Percentiles rank a stretch among this genome's conserved stretches.
Conservation (phyloP, 2,113 vertebrate genomes). For the Gymnorhina tibicen region DNA sequence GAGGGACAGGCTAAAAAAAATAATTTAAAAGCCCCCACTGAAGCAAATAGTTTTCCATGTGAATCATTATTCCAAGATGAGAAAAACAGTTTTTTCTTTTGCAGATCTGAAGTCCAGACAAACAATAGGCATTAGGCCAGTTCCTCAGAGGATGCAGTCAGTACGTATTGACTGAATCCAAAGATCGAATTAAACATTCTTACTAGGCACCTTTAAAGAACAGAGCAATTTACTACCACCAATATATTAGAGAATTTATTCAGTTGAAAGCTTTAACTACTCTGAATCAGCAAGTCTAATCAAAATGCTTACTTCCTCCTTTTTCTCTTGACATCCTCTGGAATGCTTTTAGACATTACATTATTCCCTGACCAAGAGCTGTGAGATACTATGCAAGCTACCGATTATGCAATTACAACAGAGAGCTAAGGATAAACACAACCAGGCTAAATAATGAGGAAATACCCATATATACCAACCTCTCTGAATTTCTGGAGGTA, state of each 20-base stretch:
- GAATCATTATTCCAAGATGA: neutral
- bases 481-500: slow-evolving; percentile 99
- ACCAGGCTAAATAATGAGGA: neutral
- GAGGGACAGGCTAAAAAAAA: neutral
- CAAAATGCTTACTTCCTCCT: neutral
- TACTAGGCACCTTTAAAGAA: neutral
- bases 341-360: neutral
- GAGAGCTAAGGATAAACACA: neutral
- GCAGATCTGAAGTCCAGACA: neutral
- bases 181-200: neutral
- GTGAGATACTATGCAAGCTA: neutral
- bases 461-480: slow-evolving; percentile 69
- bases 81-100: neutral
- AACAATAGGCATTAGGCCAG: neutral
- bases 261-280: neutral
- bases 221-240: neutral
- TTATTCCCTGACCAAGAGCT: neutral
- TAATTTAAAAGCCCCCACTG: fast-evolving
- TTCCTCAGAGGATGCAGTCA: neutral
- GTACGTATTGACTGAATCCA: neutral
- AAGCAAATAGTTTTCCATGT: neutral
- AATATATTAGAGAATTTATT: neutral
- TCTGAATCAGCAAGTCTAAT: slow-evolving; percentile 5
- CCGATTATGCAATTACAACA: neutral
- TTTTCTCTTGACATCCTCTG: neutral